These are phyloP conservation scores for Cladopsammia gracilis DNA, from an alignment of 64 coral and sea anemone genomes.

Conservation along the genomic window DNA sequence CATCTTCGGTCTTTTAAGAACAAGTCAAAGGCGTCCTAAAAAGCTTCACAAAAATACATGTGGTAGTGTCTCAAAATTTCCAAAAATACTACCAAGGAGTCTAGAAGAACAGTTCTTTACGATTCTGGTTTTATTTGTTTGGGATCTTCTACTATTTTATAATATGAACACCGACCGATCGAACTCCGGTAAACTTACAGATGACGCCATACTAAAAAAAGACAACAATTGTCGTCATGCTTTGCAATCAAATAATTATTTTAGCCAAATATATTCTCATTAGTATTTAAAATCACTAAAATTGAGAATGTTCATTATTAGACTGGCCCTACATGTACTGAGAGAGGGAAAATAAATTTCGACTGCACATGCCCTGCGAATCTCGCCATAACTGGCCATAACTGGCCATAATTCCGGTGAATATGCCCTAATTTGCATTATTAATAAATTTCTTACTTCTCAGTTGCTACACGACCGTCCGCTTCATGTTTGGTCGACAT, in stretches of 20 bases:
- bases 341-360: no score
- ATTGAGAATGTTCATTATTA: no score
- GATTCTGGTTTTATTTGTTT: conserved; percentile 17
- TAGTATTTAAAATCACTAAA: background rate
- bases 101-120: conserved; percentile 4
- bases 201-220: conserved; percentile 40
- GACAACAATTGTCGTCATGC: conserved; percentile 15
- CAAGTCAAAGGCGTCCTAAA: conserved; percentile 23
- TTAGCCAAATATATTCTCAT: background rate
- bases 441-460: no score
- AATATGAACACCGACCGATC: background rate
- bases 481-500: no score
- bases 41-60: conserved; percentile 27
- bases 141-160: background rate
- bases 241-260: conserved; percentile 41
- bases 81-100: conserved; percentile 5
- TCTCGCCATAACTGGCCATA: no score
- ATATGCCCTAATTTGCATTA: no score
- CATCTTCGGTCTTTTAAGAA: conserved; percentile 30
- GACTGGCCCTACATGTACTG: no score
- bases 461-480: no score
- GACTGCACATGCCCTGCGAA: no score
- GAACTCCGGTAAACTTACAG: conserved; percentile 22
- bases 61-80: conserved; percentile 1
- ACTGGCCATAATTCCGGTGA: no score